Evolutionary conservation across 2,797 vertebrate species (phyloP), one percentile per base, ranked within the genome.

Genomic region (Halcyon badia): DNA sequence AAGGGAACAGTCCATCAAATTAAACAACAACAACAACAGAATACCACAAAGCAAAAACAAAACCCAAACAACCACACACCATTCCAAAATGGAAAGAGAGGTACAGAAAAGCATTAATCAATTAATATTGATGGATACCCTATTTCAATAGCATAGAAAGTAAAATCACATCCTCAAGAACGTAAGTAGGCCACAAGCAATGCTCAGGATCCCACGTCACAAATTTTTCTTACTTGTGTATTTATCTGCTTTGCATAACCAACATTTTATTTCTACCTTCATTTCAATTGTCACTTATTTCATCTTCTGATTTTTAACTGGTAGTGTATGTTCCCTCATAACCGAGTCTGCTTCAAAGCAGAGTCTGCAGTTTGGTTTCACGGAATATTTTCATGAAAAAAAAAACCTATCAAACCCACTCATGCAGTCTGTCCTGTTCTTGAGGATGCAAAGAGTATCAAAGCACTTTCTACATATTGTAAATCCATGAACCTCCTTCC

Each of bases 191-290:
- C 30, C 39, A n/a, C 85, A 81, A 76, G 37, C 44, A 94, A 95
- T 19, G 35, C 28, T 77, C 28, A 71, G 76, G 57, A 94, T 87
- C 24, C 73, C 78, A 81, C 33, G 35, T 39, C 60, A 97, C 90
- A 92, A 94, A 48, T 83, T 89, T 82, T 61, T 94, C 79, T 95
- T 91, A 56, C 57, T 91, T 95, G 61, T 80, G 54, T 66, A 92
- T 95, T 98, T 93, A 90, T 91, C 91, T 95, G 89, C 82, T 97
- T 91, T 87, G 64, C 64, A 81, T 86, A 97, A 93, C 87, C 71
- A 87, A 91, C 30, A 0, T 22, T 82, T 89, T 84, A 88, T 65
- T 33, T 70, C 81, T 57, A 57, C 58, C 69, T 80, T 91, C 94
- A 89, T 93, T 96, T 96, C 51, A 90, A 52, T 56, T 94, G 65